These are phyloP conservation scores for Apantesis nais DNA, from an alignment of 2,888 invertebrate genomes.

Conservation along the genomic window DNA sequence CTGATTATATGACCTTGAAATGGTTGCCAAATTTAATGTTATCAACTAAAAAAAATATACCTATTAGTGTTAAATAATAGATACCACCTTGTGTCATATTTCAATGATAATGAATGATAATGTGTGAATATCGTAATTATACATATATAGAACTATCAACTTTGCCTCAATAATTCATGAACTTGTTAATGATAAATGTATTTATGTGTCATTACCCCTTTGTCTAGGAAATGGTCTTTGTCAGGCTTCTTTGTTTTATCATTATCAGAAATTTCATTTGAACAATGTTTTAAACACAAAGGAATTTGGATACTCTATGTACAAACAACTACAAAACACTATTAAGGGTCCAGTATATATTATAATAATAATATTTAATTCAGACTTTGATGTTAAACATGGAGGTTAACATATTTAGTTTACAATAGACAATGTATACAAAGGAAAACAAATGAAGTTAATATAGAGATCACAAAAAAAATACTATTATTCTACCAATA, in stretches of 20 bases:
- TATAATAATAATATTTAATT: too few species aligned
- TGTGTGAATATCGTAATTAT: not conserved
- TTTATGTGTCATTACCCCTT: not conserved
- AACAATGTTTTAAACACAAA: not conserved
- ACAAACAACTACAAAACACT: too few species aligned
- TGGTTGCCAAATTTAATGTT: not conserved
- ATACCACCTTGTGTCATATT: slow-evolving; percentile 5
- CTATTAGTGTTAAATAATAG: slow-evolving; percentile 8
- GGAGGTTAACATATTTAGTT: too few species aligned
- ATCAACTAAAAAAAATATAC: not conserved
- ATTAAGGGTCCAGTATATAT: too few species aligned
- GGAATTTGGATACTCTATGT: not conserved
- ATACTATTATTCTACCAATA: too few species aligned
- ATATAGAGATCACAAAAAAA: too few species aligned
- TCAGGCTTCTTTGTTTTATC: not conserved
- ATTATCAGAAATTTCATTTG: not conserved
- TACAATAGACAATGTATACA: too few species aligned
- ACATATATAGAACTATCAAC: not conserved
- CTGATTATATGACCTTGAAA: not conserved
- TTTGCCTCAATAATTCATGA: not conserved
- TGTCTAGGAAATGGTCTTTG: not conserved
- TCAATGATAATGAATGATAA: not conserved
- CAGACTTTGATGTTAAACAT: too few species aligned
- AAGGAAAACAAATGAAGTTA: too few species aligned
- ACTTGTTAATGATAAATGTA: not conserved